Evolutionary conservation across 2,888 invertebrate species (phyloP), one percentile per base, ranked within the genome.

Genomic region (Leucoptera coffeella): DNA sequence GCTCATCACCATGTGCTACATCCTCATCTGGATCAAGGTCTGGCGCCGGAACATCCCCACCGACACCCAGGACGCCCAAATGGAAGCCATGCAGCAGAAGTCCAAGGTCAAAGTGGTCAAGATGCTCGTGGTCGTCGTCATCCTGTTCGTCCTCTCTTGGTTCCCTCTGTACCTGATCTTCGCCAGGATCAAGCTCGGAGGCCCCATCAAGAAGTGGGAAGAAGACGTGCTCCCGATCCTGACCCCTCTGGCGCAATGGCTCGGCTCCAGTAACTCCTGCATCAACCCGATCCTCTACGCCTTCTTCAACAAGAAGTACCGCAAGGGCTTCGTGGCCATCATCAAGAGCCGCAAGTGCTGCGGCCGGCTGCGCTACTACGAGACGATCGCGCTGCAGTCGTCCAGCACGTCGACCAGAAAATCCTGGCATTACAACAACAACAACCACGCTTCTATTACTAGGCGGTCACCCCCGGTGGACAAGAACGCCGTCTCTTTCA

Each of bases 261-360:
- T 95, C 24, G 94, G 94, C 3, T 83, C 91, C 0, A 90, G 92
- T 11, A 95, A 95, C 57, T 91, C 91, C 12, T 93, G 93, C 74
- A 92, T 94, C 46, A 95, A 95, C 58, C 94, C 94, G 1, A 84
- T 95, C 34, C 74, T 95, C 30, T 93, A 94, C 55, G 91, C 92
- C 3, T 93, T 92, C 64, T 92, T 94, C 64, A 94, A 94, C 59
- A 89, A 89, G 51, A 93, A 94, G 54, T 95, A 87, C 56, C 75
- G 93, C 9, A 79, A 85, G 31, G 93, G 93, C 4, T 94, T 95
- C 53, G 80, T 85, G 22, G 90, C 89, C 11, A 89, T 92, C 35
- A 75, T 91, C 23, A 85, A 86, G 55, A 89, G 88, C 38, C 77
- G 87, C 36, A 82, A 83, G 38, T 91, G 90, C 54, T 91, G 90